phyloP scores from a whole-genome alignment of 1,140 invertebrate species.

The Scaptomyza montana region DNA sequence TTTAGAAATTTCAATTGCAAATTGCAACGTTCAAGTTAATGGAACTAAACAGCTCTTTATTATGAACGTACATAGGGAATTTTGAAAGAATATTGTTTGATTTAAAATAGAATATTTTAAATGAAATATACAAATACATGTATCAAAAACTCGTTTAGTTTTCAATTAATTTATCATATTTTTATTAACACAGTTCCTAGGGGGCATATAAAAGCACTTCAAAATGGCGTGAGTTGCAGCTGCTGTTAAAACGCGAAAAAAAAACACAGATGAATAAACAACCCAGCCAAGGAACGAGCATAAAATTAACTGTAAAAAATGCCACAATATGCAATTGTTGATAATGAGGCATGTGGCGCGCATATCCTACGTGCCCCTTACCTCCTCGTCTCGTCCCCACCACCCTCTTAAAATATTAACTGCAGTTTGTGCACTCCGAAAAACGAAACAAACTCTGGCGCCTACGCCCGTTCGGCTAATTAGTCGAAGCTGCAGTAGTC shows the following conservation, averaged over 20 bases:
- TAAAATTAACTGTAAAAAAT: constrained; percentile 76
- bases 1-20: too few species aligned
- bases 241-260: constrained; percentile 10
- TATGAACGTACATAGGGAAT: too few species aligned
- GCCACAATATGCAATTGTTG: constrained; percentile 78
- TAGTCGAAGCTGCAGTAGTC: constrained; percentile 52
- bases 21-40: too few species aligned
- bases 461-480: constrained; percentile 70
- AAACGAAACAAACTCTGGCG: constrained; percentile 53
- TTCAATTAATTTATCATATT: too few species aligned
- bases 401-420: background rate
- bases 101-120: too few species aligned
- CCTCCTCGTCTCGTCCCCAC: too few species aligned
- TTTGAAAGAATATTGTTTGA: too few species aligned
- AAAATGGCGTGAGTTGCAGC: constrained; percentile 49
- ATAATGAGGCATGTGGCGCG: constrained; percentile 78
- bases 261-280: background rate
- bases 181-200: background rate
- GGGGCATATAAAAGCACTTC: constrained; percentile 11
- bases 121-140: too few species aligned
- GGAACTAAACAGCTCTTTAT: too few species aligned
- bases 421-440: constrained; percentile 1
- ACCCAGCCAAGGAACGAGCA: constrained; percentile 17
- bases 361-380: constrained; percentile 29
- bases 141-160: too few species aligned